Percentiles rank a stretch among this genome's conserved stretches.
Conservation (phyloP, 2,888 invertebrate species). For the Vandiemenella viatica region DNA sequence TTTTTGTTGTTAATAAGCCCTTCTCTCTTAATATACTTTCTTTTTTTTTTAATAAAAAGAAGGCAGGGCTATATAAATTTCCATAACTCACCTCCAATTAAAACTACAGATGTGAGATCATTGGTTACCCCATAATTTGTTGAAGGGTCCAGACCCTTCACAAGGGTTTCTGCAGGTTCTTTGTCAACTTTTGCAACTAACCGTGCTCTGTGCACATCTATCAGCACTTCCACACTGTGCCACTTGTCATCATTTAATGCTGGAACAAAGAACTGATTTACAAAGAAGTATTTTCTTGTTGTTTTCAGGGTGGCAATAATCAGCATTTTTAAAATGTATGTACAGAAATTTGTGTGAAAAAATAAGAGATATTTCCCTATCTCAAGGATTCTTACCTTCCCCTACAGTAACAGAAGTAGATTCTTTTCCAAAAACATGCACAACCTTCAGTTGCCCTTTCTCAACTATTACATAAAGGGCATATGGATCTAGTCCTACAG, state of each 20-base stretch:
- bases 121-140: constrained; percentile 76
- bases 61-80: too few species aligned
- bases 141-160: constrained; percentile 68
- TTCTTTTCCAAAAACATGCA: constrained; percentile 80
- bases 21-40: too few species aligned
- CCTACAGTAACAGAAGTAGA: constrained; percentile 74
- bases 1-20: too few species aligned
- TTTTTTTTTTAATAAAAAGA: too few species aligned
- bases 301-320: too few species aligned
- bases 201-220: constrained; percentile 73
- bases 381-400: too few species aligned
- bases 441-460: constrained; percentile 81
- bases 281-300: too few species aligned
- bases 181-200: constrained; percentile 77
- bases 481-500: constrained; percentile 70
- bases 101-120: constrained; percentile 72
- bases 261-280: constrained; percentile 14
- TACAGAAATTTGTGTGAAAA: too few species aligned
- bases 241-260: constrained; percentile 74
- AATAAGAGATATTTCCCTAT: too few species aligned
- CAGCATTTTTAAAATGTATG: too few species aligned
- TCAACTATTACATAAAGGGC: constrained; percentile 83
- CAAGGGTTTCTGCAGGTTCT: constrained; percentile 61
- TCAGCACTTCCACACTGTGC: constrained; percentile 76
- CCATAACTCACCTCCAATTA: constrained; percentile 59